Conservation (phyloP, 2,888 invertebrate genomes). For the Xylota sylvarum region DNA sequence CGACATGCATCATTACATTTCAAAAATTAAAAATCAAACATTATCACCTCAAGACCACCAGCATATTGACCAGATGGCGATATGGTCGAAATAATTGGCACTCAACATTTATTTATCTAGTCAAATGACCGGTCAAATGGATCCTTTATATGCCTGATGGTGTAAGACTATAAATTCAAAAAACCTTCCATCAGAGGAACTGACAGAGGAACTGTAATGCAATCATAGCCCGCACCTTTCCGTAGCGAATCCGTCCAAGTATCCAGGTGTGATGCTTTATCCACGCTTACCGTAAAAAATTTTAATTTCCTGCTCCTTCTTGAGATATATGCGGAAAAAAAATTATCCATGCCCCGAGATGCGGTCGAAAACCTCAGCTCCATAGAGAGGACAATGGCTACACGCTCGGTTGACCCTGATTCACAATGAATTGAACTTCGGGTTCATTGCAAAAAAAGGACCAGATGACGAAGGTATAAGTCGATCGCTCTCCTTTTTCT, state of each 20-base stretch:
- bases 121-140: slow-evolving; percentile 28
- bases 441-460: slow-evolving; percentile 36
- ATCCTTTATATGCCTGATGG: no score
- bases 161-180: slow-evolving; percentile 4
- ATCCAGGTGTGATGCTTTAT: slow-evolving; percentile 46
- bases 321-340: not conserved
- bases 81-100: not conserved
- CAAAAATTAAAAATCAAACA: not conserved
- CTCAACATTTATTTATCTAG: slow-evolving; percentile 13
- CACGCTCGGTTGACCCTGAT: slow-evolving; percentile 62
- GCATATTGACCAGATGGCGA: slow-evolving; percentile 8
- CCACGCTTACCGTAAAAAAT: slow-evolving; percentile 58
- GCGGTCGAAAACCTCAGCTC: slow-evolving; percentile 26
- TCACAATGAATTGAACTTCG: slow-evolving; percentile 39
- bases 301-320: slow-evolving; percentile 62
- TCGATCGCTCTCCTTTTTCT: slow-evolving; percentile 32
- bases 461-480: slow-evolving; percentile 26
- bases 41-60: slow-evolving; percentile 13
- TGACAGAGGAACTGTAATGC: not conserved
- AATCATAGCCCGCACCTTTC: slow-evolving; percentile 47
- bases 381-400: slow-evolving; percentile 32
- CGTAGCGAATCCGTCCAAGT: slow-evolving; percentile 58
- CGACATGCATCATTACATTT: not conserved
- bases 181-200: slow-evolving; percentile 1
- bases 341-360: slow-evolving; percentile 47